These are phyloP conservation scores for Lutjanus erythropterus DNA, from an alignment of 2,113 vertebrate species.

Conservation along the genomic window DNA sequence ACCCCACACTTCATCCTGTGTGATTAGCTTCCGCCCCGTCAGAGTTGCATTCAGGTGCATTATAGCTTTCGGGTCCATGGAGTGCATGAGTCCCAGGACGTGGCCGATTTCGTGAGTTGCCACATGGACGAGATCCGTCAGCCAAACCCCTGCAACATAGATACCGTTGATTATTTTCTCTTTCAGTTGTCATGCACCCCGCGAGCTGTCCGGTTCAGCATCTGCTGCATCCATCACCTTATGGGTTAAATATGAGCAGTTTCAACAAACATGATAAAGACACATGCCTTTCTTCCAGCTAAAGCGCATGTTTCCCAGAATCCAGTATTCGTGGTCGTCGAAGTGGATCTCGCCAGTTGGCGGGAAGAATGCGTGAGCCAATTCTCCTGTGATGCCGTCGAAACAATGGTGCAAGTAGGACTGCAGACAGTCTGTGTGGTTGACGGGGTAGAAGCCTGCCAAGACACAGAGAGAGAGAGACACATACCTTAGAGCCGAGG, in stretches of 20 bases:
- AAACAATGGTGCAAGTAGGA: slow-evolving; percentile 96
- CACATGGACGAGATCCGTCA: slow-evolving; percentile 96
- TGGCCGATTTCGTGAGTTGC: slow-evolving; percentile 97
- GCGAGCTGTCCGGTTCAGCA: background rate
- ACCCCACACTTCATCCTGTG: slow-evolving; percentile 97
- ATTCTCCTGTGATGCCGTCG: slow-evolving; percentile 94
- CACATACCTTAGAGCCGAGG: slow-evolving; percentile 45
- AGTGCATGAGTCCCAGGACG: slow-evolving; percentile 96
- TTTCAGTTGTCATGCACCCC: background rate
- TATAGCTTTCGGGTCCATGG: slow-evolving; percentile 89
- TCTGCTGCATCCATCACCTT: slow-evolving; percentile 14
- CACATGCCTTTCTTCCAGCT: slow-evolving; percentile 95
- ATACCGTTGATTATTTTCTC: slow-evolving; percentile 34
- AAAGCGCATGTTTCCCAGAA: slow-evolving; percentile 95
- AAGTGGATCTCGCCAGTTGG: slow-evolving; percentile 96
- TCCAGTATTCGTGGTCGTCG: slow-evolving; percentile 96
- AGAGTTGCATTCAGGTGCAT: slow-evolving; percentile 98
- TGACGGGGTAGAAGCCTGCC: slow-evolving; percentile 94
- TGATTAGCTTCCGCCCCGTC: slow-evolving; percentile 92
- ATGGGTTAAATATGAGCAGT: slow-evolving; percentile 8
- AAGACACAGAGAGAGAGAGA: slow-evolving; percentile 47
- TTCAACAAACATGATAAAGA: slow-evolving; percentile 40
- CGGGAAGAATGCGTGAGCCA: slow-evolving; percentile 97
- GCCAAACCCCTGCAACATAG: slow-evolving; percentile 91
- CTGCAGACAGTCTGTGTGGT: slow-evolving; percentile 95